A percentile compares a stretch with the other conserved stretches of the same genome.
Evolutionary conservation across 2,888 invertebrate species (phyloP).

Genomic region (Melipona beecheii): DNA sequence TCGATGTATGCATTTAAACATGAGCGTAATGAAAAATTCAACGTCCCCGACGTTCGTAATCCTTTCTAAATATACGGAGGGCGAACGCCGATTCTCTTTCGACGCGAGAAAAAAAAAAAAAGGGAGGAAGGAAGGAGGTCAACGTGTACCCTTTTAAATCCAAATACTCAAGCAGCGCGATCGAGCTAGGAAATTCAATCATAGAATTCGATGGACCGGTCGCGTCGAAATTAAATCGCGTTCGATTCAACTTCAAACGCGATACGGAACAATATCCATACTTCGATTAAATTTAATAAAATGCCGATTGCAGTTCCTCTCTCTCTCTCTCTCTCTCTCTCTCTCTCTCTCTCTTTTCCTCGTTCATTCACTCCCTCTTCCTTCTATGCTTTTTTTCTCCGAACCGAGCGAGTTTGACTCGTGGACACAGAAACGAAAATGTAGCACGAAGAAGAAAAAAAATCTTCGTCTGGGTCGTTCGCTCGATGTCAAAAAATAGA

Average conservation of each 20-base stretch:
- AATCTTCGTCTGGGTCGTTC: slow-evolving; percentile 2
- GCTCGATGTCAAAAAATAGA: slow-evolving; percentile 1
- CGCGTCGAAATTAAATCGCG: slow-evolving; percentile 32
- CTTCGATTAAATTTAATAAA: slow-evolving; percentile 49
- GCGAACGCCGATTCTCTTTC: neutral
- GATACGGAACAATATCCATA: slow-evolving; percentile 36
- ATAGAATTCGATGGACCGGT: slow-evolving; percentile 28
- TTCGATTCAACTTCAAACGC: slow-evolving; percentile 39
- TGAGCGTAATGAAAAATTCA: neutral
- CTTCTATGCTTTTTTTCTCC: too few species aligned
- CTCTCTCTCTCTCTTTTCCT: neutral
- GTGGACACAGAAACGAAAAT: slow-evolving; percentile 10
- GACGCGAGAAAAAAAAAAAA: neutral
- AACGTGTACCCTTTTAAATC: slow-evolving; percentile 20
- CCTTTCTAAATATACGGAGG: neutral
- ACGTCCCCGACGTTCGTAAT: neutral
- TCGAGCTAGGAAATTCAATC: slow-evolving; percentile 18
- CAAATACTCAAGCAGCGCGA: slow-evolving; percentile 26
- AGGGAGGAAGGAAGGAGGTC: neutral
- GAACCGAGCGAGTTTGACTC: neutral
- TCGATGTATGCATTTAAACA: neutral
- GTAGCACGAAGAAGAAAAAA: neutral
- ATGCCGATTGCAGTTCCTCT: slow-evolving; percentile 1
- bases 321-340: neutral
- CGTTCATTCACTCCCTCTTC: neutral